A percentile compares a stretch with the other conserved stretches of the same genome.
Evolutionary conservation across 2,797 vertebrate species (phyloP).

Genomic region (Sparus aurata): DNA sequence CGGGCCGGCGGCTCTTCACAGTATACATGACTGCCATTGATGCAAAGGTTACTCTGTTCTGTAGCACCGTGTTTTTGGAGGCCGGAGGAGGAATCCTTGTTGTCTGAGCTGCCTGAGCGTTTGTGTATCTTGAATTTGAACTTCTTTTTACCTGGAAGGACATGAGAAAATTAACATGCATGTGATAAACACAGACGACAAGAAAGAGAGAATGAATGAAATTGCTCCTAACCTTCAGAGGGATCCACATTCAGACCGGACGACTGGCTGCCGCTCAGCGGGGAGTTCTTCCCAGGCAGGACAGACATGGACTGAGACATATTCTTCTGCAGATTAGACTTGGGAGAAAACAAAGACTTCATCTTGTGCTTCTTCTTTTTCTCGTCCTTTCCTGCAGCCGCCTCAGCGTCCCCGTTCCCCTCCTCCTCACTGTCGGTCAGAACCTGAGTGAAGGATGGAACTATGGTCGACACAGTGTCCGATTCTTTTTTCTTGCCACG

Average conservation of each 20-base stretch:
- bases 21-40: constrained; percentile 94
- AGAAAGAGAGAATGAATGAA: not conserved
- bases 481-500: constrained; percentile 91
- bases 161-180: not conserved
- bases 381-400: constrained; percentile 36
- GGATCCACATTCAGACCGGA: constrained; percentile 84
- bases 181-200: not conserved
- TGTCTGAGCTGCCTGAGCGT: constrained; percentile 87
- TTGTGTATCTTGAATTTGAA: constrained; percentile 89
- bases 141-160: constrained; percentile 85
- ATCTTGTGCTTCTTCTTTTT: constrained; percentile 91
- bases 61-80: constrained; percentile 43
- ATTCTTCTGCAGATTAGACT: constrained; percentile 91
- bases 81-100: constrained; percentile 78
- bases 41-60: constrained; percentile 91
- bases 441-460: constrained; percentile 83
- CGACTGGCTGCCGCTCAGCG: constrained; percentile 79
- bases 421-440: constrained; percentile 93
- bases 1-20: constrained; percentile 83
- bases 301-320: constrained; percentile 96
- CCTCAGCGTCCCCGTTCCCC: constrained; percentile 42
- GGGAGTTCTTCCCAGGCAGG: constrained; percentile 78
- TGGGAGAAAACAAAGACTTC: constrained; percentile 90
- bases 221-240: constrained; percentile 76
- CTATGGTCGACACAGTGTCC: constrained; percentile 84